These are phyloP conservation scores for Automeris io DNA, from an alignment of 2,888 invertebrate species.

Conservation along the genomic window DNA sequence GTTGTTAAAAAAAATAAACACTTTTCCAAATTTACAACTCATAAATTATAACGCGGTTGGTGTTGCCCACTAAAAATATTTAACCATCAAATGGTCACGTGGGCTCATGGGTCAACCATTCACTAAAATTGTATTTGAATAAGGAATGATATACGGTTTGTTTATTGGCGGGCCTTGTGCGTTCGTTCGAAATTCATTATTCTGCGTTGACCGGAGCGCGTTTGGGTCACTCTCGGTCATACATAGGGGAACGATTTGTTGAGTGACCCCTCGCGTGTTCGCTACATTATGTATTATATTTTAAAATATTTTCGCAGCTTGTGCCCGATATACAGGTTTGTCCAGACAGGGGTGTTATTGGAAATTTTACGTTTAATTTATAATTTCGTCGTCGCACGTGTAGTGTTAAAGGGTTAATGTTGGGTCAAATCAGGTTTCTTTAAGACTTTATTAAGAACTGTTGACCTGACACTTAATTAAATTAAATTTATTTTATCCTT, in stretches of 20 bases:
- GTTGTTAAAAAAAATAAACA: slow-evolving; percentile 5
- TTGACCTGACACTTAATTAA: slow-evolving; percentile 9
- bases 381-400: slow-evolving; percentile 59
- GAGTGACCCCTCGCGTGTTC: slow-evolving; percentile 54
- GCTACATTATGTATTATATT: slow-evolving; percentile 60
- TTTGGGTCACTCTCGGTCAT: slow-evolving; percentile 64
- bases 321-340: slow-evolving; percentile 48
- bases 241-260: slow-evolving; percentile 45
- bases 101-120: slow-evolving; percentile 73
- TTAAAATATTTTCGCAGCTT: slow-evolving; percentile 71
- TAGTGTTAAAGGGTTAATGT: slow-evolving; percentile 54
- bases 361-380: slow-evolving; percentile 74
- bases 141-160: slow-evolving; percentile 76
- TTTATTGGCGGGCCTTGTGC: slow-evolving; percentile 72
- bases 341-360: slow-evolving; percentile 41
- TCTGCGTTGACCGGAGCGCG: slow-evolving; percentile 58
- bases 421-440: slow-evolving; percentile 31
- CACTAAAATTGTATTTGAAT: slow-evolving; percentile 70
- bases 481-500: slow-evolving; percentile 9
- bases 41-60: slow-evolving; percentile 62
- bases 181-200: slow-evolving; percentile 69
- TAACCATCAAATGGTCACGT: slow-evolving; percentile 71
- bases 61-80: slow-evolving; percentile 71
- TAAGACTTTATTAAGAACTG: background rate
- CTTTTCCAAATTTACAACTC: slow-evolving; percentile 47